A percentile compares a stretch with the other conserved stretches of the same genome.
phyloP scores from a whole-genome alignment of 1,140 invertebrate genomes.

The Dufourea novaeangliae region DNA sequence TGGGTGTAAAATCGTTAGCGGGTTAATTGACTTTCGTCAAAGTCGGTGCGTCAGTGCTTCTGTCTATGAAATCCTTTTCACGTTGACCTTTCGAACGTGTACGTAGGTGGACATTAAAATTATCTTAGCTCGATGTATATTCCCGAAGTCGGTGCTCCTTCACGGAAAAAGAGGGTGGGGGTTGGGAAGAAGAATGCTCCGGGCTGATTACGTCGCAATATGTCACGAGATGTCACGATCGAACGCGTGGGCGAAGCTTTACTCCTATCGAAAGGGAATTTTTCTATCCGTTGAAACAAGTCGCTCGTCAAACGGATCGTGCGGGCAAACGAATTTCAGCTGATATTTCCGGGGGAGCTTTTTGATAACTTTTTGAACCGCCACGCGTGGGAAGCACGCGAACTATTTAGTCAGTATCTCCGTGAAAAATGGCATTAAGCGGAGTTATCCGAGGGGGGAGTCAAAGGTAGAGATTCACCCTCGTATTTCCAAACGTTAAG shows the following conservation, averaged over 20 bases:
- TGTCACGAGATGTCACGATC: neutral
- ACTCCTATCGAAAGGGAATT: neutral
- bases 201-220: neutral
- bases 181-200: neutral
- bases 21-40: slow-evolving; percentile 8
- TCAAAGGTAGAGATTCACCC: neutral
- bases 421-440: no score
- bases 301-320: neutral
- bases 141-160: neutral
- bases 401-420: no score
- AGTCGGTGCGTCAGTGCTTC: slow-evolving; percentile 3
- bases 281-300: neutral
- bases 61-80: neutral
- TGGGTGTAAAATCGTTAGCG: neutral
- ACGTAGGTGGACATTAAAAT: slow-evolving; percentile 19
- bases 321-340: neutral
- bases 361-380: neutral
- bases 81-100: neutral
- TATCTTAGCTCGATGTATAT: neutral
- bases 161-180: no score
- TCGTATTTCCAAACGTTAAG: neutral
- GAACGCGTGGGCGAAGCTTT: neutral
- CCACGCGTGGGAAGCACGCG: neutral
- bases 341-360: neutral
- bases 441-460: neutral